Conservation (phyloP, 2,797 vertebrate species). For the Typhlichthys eigenmanni region DNA sequence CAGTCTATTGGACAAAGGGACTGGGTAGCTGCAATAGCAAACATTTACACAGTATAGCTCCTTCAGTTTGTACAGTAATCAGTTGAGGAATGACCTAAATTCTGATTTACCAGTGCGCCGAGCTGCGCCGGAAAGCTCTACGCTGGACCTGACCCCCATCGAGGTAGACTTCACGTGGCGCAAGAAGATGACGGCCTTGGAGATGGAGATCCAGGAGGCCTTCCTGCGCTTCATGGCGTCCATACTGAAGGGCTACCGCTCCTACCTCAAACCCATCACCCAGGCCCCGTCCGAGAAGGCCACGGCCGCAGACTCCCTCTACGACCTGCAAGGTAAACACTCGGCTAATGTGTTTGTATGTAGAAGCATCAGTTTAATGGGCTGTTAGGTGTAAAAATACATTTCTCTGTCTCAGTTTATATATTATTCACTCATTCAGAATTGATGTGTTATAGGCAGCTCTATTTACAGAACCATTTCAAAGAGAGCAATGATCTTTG, state of each 20-base stretch:
- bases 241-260: slow-evolving; percentile 94
- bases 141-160: slow-evolving; percentile 92
- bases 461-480: slow-evolving; percentile 34
- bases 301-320: slow-evolving; percentile 92
- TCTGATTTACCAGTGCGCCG: slow-evolving; percentile 73
- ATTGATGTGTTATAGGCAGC: slow-evolving; percentile 24
- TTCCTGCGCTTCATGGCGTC: slow-evolving; percentile 97
- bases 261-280: slow-evolving; percentile 93
- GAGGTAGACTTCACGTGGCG: slow-evolving; percentile 97
- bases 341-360: not conserved
- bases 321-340: slow-evolving; percentile 90
- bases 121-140: slow-evolving; percentile 79
- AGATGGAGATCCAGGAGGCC: slow-evolving; percentile 96
- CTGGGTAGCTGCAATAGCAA: no score
- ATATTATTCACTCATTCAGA: slow-evolving; percentile 30
- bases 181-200: slow-evolving; percentile 90
- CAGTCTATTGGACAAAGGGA: no score
- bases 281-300: slow-evolving; percentile 95
- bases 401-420: slow-evolving; percentile 1
- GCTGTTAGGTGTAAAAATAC: not conserved
- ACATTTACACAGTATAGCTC: not conserved
- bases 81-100: not conserved
- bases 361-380: no score
- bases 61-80: not conserved
- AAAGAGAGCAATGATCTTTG: slow-evolving; percentile 29